Evolutionary conservation across 2,888 invertebrate species (phyloP), one percentile per base, ranked within the genome.

Genomic region (Apantesis nais): DNA sequence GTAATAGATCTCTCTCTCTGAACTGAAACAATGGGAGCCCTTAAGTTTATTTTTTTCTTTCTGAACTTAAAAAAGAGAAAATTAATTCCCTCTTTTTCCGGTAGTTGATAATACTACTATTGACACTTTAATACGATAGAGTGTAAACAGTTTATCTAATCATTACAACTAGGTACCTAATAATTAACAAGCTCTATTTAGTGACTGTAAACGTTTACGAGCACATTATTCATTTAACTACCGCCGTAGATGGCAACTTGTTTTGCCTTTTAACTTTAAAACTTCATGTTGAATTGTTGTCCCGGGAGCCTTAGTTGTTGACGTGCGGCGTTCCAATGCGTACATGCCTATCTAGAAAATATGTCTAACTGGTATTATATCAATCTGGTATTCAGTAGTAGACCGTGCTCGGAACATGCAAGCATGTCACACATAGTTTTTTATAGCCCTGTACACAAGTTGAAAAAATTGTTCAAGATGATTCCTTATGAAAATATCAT

Each of bases 91-190:
- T 11, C 11, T n/a, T n/a, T 52, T 11, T n/a, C 11, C 25, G 14
- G 14, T 25, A 22, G n/a, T 12, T n/a, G 12, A n/a, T n/a, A 2
- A 1, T 11, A 9, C n/a, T n/a, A n/a, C 9, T n/a, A 52, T 52
- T 52, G 2, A n/a, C n/a, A n/a, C n/a, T n/a, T n/a, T n/a, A n/a
- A n/a, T n/a, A n/a, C n/a, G n/a, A n/a, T n/a, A n/a, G 3, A 60
- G 14, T 34, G 22, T 61, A 31, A 31, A 61, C 8, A 29, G 52
- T 39, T 19, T 12, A 58, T 58, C 22, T 2, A 58, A 58, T 78
- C 77, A 66, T 89, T 89, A 83, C 81, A 65, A 75, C 80, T 73
- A 78, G 82, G n/a, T n/a, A n/a, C n/a, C n/a, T 80, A 77, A 86
- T 86, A 85, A 82, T n/a, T n/a, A n/a, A n/a, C n/a, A n/a, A 78